Conservation (phyloP, 2,113 vertebrate genomes). For the Sclerurus mexicanus region DNA sequence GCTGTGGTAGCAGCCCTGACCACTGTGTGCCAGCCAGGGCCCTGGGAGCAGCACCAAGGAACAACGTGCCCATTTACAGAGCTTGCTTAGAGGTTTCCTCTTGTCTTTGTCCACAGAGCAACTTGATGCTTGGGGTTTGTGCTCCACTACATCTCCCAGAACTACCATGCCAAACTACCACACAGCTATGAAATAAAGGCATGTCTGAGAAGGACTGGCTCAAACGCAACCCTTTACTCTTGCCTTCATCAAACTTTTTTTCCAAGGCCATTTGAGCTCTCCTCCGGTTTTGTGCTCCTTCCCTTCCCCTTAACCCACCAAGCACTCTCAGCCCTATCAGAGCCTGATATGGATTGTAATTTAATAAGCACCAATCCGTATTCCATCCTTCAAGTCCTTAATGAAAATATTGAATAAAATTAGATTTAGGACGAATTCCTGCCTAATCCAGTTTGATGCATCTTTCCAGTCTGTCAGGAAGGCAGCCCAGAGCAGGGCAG, state of each 20-base stretch:
- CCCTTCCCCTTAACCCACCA: neutral
- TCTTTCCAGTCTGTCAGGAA: neutral
- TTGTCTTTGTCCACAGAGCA: neutral
- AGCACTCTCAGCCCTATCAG: neutral
- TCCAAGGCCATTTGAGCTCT: neutral
- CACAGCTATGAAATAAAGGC: neutral
- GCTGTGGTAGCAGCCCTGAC: neutral
- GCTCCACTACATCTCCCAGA: neutral
- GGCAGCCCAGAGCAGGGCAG: neutral
- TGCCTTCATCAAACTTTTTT: neutral
- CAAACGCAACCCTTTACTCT: neutral
- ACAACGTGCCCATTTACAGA: neutral
- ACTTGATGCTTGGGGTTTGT: neutral
- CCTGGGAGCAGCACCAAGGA: neutral
- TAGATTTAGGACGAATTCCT: neutral
- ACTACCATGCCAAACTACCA: neutral
- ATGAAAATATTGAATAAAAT: conserved; percentile 46
- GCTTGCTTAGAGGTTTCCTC: neutral
- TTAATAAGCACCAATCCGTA: conserved; percentile 20
- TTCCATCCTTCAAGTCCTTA: conserved; percentile 11
- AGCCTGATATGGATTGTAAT: neutral
- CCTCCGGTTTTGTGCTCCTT: neutral
- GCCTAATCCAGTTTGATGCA: neutral
- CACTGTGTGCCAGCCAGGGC: fast-evolving
- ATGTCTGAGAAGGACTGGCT: neutral